Evolutionary conservation across 2,113 vertebrate species (phyloP).

Genomic region (Cyanoliseus patagonus): DNA sequence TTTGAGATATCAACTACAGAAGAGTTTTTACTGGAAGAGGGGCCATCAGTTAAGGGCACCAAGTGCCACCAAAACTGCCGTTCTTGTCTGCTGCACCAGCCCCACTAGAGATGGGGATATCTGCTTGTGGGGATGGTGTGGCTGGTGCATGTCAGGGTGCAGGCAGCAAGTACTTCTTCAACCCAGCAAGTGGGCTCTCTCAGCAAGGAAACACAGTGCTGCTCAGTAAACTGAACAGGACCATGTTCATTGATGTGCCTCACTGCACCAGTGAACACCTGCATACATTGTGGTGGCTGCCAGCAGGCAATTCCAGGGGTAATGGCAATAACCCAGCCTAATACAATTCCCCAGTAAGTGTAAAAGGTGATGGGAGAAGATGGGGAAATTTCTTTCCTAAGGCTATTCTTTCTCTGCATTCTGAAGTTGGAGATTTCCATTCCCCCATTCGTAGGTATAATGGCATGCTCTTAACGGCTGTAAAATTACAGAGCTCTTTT

Average conservation of each 20-base stretch:
- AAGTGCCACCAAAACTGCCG: background rate
- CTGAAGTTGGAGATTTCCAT: slow-evolving; percentile 34
- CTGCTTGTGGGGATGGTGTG: background rate
- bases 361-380: slow-evolving; percentile 37
- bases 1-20: background rate
- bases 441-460: slow-evolving; percentile 42
- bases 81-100: background rate
- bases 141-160: background rate
- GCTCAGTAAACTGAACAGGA: background rate
- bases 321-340: slow-evolving; percentile 8
- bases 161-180: background rate
- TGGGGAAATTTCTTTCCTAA: slow-evolving; percentile 37
- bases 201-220: background rate
- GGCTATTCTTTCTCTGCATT: slow-evolving; percentile 17
- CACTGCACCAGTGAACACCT: background rate
- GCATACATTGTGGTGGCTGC: background rate
- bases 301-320: slow-evolving; percentile 9
- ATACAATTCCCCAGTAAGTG: background rate
- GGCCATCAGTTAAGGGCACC: background rate
- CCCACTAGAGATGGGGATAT: no score
- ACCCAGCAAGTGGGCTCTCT: background rate
- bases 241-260: background rate
- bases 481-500: slow-evolving; percentile 68
- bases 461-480: slow-evolving; percentile 60
- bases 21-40: background rate